phyloP scores from a whole-genome alignment of 2,888 invertebrate genomes.

The Hemistola chrysoprasaria region DNA sequence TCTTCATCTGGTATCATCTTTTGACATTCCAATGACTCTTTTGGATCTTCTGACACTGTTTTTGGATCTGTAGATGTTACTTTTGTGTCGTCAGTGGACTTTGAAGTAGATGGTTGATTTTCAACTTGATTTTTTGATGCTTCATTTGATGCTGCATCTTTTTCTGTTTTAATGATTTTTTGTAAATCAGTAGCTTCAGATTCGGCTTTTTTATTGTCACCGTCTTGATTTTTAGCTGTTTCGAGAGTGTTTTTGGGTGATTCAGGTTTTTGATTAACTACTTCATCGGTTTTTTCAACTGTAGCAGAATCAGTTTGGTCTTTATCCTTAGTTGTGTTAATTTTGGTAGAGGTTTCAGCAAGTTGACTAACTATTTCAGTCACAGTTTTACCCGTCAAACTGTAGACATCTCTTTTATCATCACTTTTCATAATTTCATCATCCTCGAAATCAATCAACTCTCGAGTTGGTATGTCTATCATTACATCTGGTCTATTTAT shows the following conservation, averaged over 20 bases:
- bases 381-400: slow-evolving; percentile 13
- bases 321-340: not conserved
- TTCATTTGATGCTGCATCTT: slow-evolving; percentile 9
- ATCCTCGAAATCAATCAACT: slow-evolving; percentile 44
- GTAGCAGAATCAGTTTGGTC: not conserved
- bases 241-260: too few species aligned
- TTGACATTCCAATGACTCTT: too few species aligned
- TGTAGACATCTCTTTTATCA: not conserved
- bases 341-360: not conserved
- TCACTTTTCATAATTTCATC: slow-evolving; percentile 15
- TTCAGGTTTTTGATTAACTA: too few species aligned
- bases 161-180: not conserved
- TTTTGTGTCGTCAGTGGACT: not conserved
- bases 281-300: too few species aligned
- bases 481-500: slow-evolving; percentile 62
- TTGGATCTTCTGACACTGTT: slow-evolving; percentile 1
- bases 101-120: slow-evolving; percentile 3
- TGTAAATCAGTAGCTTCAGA: not conserved
- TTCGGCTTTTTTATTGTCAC: too few species aligned
- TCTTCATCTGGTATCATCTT: slow-evolving; percentile 33
- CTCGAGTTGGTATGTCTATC: slow-evolving; percentile 67
- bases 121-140: slow-evolving; percentile 7
- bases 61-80: not conserved
- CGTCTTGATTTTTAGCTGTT: too few species aligned
- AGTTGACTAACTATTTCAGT: slow-evolving; percentile 12